A percentile compares a stretch with the other conserved stretches of the same genome.
These are phyloP conservation scores for Yasuhikotakia modesta DNA, from an alignment of 2,797 vertebrate species.

Conservation along the genomic window DNA sequence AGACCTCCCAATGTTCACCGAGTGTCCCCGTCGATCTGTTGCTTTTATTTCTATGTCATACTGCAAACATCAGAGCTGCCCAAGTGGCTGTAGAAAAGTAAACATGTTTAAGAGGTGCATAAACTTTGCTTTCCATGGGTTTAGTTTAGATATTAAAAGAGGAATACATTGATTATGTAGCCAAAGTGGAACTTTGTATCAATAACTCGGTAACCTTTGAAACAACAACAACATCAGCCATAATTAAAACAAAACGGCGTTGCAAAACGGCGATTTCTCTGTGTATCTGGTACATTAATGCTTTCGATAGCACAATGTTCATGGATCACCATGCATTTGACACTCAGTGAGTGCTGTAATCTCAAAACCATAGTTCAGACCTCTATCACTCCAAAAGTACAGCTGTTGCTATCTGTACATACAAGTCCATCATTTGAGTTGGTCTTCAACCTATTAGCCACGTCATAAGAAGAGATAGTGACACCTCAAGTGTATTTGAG, in stretches of 20 bases:
- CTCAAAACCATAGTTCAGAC: background rate
- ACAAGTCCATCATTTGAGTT: background rate
- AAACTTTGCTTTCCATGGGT: background rate
- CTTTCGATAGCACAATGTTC: slow-evolving; percentile 34
- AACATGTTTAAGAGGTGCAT: slow-evolving; percentile 1
- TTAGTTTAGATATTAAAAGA: background rate
- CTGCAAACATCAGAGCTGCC: slow-evolving; percentile 8
- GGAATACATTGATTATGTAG: background rate
- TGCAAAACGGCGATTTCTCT: background rate
- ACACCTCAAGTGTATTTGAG: background rate
- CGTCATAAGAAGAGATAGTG: background rate
- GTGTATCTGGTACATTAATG: slow-evolving; percentile 7
- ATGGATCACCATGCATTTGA: slow-evolving; percentile 35
- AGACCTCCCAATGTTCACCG: slow-evolving; percentile 60
- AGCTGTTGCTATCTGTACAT: no score
- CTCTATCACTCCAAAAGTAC: background rate
- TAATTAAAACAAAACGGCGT: background rate
- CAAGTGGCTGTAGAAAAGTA: background rate
- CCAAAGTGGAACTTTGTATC: background rate
- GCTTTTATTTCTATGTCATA: slow-evolving; percentile 20
- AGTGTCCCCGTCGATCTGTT: slow-evolving; percentile 2
- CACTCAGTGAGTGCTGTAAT: background rate
- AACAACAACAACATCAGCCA: slow-evolving; percentile 15
- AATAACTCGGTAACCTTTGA: slow-evolving; percentile 33
- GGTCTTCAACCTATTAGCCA: slow-evolving; percentile 24